Evolutionary conservation across 2,888 invertebrate species (phyloP).

Genomic region (Osmoderma eremita): DNA sequence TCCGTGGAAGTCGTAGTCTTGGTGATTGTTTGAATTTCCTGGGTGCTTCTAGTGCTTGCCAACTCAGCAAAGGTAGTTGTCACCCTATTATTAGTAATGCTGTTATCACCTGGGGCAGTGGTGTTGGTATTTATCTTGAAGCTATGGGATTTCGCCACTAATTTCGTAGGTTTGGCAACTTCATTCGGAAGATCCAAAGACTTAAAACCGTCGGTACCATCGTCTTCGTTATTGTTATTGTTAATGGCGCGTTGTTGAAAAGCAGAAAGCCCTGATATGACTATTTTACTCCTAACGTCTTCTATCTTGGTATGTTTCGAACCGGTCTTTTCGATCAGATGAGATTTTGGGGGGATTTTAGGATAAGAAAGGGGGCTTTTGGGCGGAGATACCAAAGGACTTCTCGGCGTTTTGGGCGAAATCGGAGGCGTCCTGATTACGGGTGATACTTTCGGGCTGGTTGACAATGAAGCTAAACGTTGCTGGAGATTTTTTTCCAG

Average conservation of each 20-base stretch:
- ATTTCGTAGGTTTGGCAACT: constrained; percentile 65
- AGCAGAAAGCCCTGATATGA: constrained; percentile 66
- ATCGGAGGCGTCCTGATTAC: constrained; percentile 46
- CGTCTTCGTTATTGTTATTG: constrained; percentile 56
- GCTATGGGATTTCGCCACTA: constrained; percentile 77
- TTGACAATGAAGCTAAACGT: constrained; percentile 52
- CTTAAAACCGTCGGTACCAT: constrained; percentile 56
- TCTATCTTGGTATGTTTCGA: constrained; percentile 48
- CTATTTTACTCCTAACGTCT: constrained; percentile 58
- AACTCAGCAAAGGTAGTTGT: constrained; percentile 56
- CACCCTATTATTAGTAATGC: constrained; percentile 6
- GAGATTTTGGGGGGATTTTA: constrained; percentile 38
- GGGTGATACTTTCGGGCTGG: constrained; percentile 46
- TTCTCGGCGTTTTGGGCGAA: constrained; percentile 47
- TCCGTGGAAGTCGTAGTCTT: not conserved
- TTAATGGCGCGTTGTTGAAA: constrained; percentile 68
- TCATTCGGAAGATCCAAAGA: constrained; percentile 57
- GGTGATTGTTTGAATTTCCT: constrained; percentile 22
- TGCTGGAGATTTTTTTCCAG: constrained; percentile 58
- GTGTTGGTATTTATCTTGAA: constrained; percentile 67
- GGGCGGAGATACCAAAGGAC: constrained; percentile 31
- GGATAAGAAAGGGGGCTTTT: constrained; percentile 20
- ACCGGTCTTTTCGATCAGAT: constrained; percentile 37
- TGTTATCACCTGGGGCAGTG: not conserved
- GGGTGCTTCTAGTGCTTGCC: constrained; percentile 48